Evolutionary conservation across 1,140 invertebrate species (phyloP).

Genomic region (Streblospio benedicti): DNA sequence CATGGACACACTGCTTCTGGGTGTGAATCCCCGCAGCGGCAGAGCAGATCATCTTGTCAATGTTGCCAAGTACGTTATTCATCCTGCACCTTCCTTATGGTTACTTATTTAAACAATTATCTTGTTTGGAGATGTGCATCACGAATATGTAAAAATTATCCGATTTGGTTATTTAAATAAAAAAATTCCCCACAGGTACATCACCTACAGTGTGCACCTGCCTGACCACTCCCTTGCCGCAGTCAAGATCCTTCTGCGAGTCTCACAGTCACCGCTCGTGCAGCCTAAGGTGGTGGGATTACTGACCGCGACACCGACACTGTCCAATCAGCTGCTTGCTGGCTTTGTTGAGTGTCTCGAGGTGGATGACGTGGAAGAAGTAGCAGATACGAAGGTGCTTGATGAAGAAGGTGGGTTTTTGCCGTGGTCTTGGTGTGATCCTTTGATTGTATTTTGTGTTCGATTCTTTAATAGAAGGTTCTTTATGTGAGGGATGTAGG

Average conservation of each 20-base stretch:
- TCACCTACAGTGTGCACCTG: constrained; percentile 63
- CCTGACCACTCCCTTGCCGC: constrained; percentile 61
- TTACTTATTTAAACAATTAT: no score
- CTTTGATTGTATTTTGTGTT: no score
- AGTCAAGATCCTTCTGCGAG: constrained; percentile 60
- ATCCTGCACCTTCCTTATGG: constrained; percentile 2
- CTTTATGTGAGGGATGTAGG: no score
- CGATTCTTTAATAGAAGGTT: no score
- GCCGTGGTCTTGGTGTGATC: no score
- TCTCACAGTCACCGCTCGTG: constrained; percentile 58
- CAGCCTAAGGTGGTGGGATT: constrained; percentile 64
- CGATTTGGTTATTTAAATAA: no score
- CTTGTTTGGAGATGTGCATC: no score
- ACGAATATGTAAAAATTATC: no score
- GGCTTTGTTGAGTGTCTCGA: constrained; percentile 84
- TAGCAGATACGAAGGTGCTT: constrained; percentile 37
- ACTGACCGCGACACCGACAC: constrained; percentile 54
- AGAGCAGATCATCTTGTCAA: constrained; percentile 72
- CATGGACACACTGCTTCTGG: constrained; percentile 71
- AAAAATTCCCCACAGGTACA: no score
- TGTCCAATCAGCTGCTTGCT: constrained; percentile 53
- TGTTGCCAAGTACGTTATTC: constrained; percentile 58
- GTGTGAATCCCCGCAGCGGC: constrained; percentile 65
- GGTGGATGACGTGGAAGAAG: constrained; percentile 50
- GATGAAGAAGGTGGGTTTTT: no score